Conservation (phyloP, 1,140 invertebrate genomes). For the Globodera rostochiensis region DNA sequence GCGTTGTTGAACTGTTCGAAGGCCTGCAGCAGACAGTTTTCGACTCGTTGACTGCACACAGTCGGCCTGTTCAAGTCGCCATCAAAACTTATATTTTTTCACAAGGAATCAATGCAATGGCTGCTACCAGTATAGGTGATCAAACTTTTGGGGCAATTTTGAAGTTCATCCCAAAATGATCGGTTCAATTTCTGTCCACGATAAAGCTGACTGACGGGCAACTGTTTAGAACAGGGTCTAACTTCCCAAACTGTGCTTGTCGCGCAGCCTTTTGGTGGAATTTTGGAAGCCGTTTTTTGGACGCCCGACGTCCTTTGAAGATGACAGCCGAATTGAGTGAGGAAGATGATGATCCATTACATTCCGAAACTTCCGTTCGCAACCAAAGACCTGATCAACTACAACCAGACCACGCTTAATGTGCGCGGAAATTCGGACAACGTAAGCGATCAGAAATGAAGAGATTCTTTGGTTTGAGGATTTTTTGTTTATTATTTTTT, state of each 20-base stretch:
- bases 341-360: conserved; percentile 90
- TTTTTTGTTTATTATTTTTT: no score
- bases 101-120: conserved; percentile 77
- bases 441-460: conserved; percentile 42
- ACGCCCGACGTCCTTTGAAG: conserved; percentile 79
- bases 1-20: conserved; percentile 90
- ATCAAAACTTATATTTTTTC: conserved; percentile 88
- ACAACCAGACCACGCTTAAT: conserved; percentile 83
- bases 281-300: conserved; percentile 85
- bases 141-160: background rate
- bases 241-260: conserved; percentile 89
- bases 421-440: conserved; percentile 69
- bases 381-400: conserved; percentile 88
- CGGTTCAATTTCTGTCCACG: no score
- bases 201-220: background rate
- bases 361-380: conserved; percentile 89
- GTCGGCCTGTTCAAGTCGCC: conserved; percentile 78
- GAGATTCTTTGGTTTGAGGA: no score
- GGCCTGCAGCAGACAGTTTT: conserved; percentile 66
- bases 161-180: no score
- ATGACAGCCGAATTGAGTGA: conserved; percentile 75
- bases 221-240: conserved; percentile 78
- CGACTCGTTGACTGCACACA: conserved; percentile 75
- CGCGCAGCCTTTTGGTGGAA: conserved; percentile 68
- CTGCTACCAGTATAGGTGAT: conserved; percentile 78